phyloP scores from a whole-genome alignment of 1,140 invertebrate species.

The Mizuhopecten yessoensis region DNA sequence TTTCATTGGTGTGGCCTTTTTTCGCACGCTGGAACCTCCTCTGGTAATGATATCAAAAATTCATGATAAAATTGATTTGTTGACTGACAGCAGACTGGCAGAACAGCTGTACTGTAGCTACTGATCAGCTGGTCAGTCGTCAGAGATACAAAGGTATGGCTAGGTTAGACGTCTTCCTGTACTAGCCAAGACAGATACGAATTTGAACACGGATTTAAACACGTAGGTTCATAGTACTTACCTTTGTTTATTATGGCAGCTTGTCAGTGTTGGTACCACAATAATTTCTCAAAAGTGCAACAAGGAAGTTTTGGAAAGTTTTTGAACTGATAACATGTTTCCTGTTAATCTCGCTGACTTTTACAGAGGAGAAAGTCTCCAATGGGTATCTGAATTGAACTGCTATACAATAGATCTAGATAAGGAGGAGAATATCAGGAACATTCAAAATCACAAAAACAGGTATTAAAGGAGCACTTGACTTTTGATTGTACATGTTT shows the following conservation, averaged over 20 bases:
- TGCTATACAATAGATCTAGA: no score
- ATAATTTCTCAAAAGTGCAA: neutral
- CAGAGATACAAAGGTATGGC: neutral
- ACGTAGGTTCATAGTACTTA: no score
- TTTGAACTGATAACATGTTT: neutral
- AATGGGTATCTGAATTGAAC: no score
- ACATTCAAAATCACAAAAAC: no score
- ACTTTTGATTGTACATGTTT: neutral
- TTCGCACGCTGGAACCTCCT: neutral
- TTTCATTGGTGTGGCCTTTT: neutral
- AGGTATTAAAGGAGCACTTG: no score
- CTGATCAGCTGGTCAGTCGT: neutral
- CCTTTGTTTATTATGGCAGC: neutral
- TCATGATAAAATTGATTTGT: neutral
- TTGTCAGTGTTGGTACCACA: neutral
- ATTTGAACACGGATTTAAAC: no score
- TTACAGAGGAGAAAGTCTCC: no score
- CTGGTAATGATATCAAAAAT: neutral
- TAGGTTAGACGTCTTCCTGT: neutral
- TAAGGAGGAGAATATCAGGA: no score
- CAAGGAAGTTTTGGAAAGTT: neutral
- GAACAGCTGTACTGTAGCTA: neutral
- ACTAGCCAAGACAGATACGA: neutral
- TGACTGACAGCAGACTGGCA: neutral
- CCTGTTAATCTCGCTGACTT: neutral